These are phyloP conservation scores for Clunio marinus DNA, from an alignment of 2,888 invertebrate species.

Conservation along the genomic window DNA sequence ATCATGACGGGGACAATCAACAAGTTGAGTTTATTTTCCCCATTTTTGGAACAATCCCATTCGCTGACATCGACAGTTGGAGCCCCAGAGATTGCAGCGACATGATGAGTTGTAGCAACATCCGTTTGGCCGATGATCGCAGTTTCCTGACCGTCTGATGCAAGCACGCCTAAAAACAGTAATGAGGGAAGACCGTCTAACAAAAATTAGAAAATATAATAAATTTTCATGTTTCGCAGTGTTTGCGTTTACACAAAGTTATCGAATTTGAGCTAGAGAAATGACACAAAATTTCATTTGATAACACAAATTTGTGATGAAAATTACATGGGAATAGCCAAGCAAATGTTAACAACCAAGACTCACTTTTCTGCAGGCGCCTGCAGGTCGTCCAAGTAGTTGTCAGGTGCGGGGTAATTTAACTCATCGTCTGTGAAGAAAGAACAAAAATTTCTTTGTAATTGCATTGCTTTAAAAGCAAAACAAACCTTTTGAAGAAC, in stretches of 20 bases:
- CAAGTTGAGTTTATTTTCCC: slow-evolving; percentile 51
- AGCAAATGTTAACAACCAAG: not conserved
- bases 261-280: not conserved
- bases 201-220: slow-evolving; percentile 49
- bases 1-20: not conserved
- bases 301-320: not conserved
- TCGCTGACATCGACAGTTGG: slow-evolving; percentile 82
- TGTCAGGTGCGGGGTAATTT: slow-evolving; percentile 34
- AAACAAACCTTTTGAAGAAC: no score
- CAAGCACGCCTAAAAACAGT: slow-evolving; percentile 82
- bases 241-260: not conserved
- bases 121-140: slow-evolving; percentile 78
- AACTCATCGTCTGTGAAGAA: slow-evolving; percentile 36
- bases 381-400: slow-evolving; percentile 39
- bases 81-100: slow-evolving; percentile 84
- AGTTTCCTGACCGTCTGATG: slow-evolving; percentile 74
- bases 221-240: not conserved
- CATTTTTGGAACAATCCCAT: slow-evolving; percentile 86
- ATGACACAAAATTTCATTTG: not conserved
- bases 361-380: slow-evolving; percentile 40
- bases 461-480: no score
- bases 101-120: slow-evolving; percentile 83
- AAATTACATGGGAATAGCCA: not conserved
- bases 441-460: no score
- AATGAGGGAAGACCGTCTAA: slow-evolving; percentile 77